Conservation (phyloP, 2,113 vertebrate species). For the Progne subis region DNA sequence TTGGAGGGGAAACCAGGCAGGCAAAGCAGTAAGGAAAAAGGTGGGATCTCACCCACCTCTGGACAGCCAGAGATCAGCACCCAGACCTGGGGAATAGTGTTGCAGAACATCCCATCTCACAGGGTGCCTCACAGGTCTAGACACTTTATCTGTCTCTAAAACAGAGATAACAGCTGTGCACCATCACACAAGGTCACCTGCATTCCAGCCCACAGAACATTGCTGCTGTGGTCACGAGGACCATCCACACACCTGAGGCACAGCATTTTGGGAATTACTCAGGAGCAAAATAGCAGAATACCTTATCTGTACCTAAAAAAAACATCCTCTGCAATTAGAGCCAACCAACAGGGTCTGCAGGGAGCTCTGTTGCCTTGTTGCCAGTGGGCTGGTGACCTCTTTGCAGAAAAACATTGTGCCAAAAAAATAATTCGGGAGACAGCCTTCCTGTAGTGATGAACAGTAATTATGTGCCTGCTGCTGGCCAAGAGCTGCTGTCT, state of each 20-base stretch:
- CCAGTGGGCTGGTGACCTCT: background rate
- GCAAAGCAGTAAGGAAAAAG: background rate
- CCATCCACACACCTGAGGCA: background rate
- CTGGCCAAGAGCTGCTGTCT: background rate
- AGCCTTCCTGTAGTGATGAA: background rate
- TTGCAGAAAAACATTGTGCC: background rate
- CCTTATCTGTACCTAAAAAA: background rate
- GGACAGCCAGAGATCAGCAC: background rate
- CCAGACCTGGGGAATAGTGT: background rate
- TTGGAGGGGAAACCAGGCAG: background rate
- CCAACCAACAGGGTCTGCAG: background rate
- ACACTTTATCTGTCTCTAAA: background rate
- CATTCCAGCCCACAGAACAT: background rate
- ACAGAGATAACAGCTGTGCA: background rate
- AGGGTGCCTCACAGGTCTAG: background rate
- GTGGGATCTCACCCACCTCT: background rate
- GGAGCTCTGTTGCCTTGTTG: background rate
- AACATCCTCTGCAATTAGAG: background rate
- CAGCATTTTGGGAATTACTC: background rate
- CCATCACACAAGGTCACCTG: background rate
- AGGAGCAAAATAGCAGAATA: background rate
- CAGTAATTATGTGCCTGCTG: background rate
- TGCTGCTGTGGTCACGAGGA: background rate
- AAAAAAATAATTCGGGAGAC: background rate
- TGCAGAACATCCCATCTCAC: background rate